Conservation (phyloP, 92 coral and sea anemone species). For the Pocillopora meandrina region DNA sequence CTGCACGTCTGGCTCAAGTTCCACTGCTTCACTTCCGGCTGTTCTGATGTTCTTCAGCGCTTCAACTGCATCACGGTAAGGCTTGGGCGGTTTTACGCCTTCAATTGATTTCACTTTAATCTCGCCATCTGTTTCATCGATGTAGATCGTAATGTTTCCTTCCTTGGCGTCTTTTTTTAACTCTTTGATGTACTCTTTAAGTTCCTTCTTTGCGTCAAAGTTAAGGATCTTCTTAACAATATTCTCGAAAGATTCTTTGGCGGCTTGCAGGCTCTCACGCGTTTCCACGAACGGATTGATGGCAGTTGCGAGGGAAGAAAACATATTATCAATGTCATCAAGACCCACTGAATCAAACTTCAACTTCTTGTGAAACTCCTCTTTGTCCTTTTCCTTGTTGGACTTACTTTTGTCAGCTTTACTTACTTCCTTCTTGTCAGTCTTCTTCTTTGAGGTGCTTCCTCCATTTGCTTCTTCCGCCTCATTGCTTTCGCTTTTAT, state of each 20-base stretch:
- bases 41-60: slow-evolving; percentile 63
- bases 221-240: slow-evolving; percentile 55
- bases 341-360: slow-evolving; percentile 66
- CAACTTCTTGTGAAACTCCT: slow-evolving; percentile 69
- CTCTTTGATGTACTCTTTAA: slow-evolving; percentile 72
- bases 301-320: slow-evolving; percentile 61
- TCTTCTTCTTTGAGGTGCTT: neutral
- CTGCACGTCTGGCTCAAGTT: slow-evolving; percentile 77
- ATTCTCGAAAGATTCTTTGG: slow-evolving; percentile 73
- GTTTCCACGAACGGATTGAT: slow-evolving; percentile 66
- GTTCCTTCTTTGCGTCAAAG: slow-evolving; percentile 68
- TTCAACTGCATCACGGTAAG: slow-evolving; percentile 79
- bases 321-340: slow-evolving; percentile 71
- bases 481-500: neutral
- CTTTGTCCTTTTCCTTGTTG: slow-evolving; percentile 48
- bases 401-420: neutral
- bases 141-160: slow-evolving; percentile 75
- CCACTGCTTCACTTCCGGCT: slow-evolving; percentile 53
- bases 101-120: slow-evolving; percentile 63
- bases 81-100: slow-evolving; percentile 80
- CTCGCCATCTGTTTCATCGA: slow-evolving; percentile 61
- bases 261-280: slow-evolving; percentile 71
- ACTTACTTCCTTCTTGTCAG: slow-evolving; percentile 21
- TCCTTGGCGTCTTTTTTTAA: slow-evolving; percentile 75
- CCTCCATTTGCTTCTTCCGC: slow-evolving; percentile 7